Base-by-base conservation (phyloP, 2,888 invertebrate species). In the Muscina levida region DNA sequence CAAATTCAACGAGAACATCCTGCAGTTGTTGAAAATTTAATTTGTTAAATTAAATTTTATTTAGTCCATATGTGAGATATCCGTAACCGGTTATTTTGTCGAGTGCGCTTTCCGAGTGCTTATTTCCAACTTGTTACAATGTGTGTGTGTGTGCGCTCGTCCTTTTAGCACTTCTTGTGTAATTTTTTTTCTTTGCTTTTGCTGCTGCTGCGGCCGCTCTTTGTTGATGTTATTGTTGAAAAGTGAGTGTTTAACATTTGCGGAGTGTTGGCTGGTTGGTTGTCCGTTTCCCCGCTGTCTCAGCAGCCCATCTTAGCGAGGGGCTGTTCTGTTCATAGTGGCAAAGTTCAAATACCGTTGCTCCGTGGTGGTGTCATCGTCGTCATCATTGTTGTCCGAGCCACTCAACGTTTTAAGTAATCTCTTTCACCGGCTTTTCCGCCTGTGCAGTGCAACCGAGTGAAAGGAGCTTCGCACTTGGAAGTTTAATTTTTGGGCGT, bases 311-410 rank as follows among this genome's bases (percentile, higher is more conserved):
- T n/a, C n/a, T 13, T 4, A 10, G 48, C 6, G 15, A 15, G 59
- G 17, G 59, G 37, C 37, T 39, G 17, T 15, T 31, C 10, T n/a
- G 31, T 37, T 44, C 37, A 42, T 53, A 42, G 46, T 77, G 39
- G 31, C 46, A 73, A 68, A 72, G 74, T 77, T 77, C 24, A 72
- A 74, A 77, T 72, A 74, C 73, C 77, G 77, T 75, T 65, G 48
- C 74, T 56, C 74, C 74, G 26, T 59, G 72, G 81, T 77, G 77
- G 74, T 74, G 74, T 77, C 74, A 77, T 81, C 75, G 74, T 72
- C 62, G 13, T 77, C 81, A 74, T 77, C 77, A 77, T 81, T 75
- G 77, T 74, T 81, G 81, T 81, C 81, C 81, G 68, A 81, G 72
- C 74, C 81, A 81, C 74, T 81, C 77, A 81, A 68, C 81, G 65